Base-by-base conservation (phyloP, 2,797 vertebrate genomes). In the Huso huso region DNA sequence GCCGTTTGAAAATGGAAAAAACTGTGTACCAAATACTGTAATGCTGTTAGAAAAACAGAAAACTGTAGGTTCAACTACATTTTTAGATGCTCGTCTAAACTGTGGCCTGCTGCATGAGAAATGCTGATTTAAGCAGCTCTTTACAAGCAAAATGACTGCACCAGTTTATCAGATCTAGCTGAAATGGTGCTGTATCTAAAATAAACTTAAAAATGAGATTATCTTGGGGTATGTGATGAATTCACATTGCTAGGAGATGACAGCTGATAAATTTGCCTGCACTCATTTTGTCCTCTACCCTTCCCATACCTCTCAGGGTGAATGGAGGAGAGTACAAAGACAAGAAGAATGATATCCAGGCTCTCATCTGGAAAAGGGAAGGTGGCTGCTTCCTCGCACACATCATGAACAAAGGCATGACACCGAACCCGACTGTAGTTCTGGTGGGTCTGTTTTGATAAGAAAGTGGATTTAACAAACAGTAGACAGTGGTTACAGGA, bases 281-380 rank as follows among this genome's bases (percentile, higher is more conserved):
- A 67, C 74, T 75, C 78, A 76, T 73, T 84, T 73, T 87, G 79
- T 82, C 80, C 79, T 80, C 77, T 72, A 60, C 75, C 80, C 83
- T 81, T 85, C 81, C 84, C 87, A 82, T 91, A 97, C 93, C 93
- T 89, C 82, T 88, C 84, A 69, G 94, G 94, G 81, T 94, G 93
- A 84, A 97, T 90, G 69, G 94, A 86, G 67, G 94, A 96, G 69
- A 98, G 90, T 79, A 97, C 94, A 83, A 97, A 97, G 81, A 95
- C 83, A 6, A 94, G 83, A 70, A 95, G 87, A 84, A 96, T 80
- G 79, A 91, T 84, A 77, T 96, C 90, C 83, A 96, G 84, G 82
- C 86, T 92, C 72, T 79, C 90, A 61, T 85, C 86, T 74, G 93
- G 94, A 77, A 96, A 93, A 52, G 94, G 93, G 84, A 93, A 92